These are phyloP conservation scores for Carapus acus DNA, from an alignment of 2,797 vertebrate genomes.

Conservation along the genomic window DNA sequence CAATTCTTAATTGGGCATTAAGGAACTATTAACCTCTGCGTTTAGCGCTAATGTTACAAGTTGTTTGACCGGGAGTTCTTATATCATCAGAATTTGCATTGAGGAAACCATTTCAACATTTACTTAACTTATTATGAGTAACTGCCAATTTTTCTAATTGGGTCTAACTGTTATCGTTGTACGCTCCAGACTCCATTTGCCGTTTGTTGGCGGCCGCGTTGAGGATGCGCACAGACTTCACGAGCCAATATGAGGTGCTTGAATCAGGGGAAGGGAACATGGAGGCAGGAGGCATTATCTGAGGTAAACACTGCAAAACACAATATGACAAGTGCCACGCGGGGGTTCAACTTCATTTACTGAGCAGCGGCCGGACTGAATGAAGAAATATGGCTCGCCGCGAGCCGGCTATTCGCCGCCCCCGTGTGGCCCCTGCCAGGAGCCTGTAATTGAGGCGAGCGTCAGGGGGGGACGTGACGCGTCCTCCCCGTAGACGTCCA, in stretches of 20 bases:
- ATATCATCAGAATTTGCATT: too few relatives aligned
- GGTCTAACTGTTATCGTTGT: too few relatives aligned
- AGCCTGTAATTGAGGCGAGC: conserved; percentile 61
- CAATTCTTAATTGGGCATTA: not conserved
- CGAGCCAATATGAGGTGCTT: not conserved
- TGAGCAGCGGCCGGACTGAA: conserved; percentile 30
- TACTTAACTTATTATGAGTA: not conserved
- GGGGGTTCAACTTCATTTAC: conserved; percentile 49
- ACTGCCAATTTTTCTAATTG: too few relatives aligned
- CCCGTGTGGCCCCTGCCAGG: conserved; percentile 40
- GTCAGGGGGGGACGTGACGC: conserved; percentile 56
- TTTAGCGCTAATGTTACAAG: not conserved
- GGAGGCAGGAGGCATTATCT: conserved; percentile 16
- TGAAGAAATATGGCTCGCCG: conserved; percentile 39
- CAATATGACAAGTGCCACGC: conserved; percentile 19
- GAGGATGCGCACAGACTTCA: too few relatives aligned
- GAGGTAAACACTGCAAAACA: conserved; percentile 4
- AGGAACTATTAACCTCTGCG: not conserved
- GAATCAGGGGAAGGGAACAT: not conserved
- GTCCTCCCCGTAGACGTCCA: conserved; percentile 54
- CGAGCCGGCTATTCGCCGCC: conserved; percentile 37
- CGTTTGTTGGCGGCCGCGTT: not conserved
- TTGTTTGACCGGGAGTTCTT: too few relatives aligned
- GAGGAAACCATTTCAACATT: not conserved
- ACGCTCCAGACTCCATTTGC: not conserved